Percentiles rank a stretch among this genome's conserved stretches.
These are phyloP conservation scores for Sinodicranocentrus sp. DNA, from an alignment of 2,888 invertebrate genomes.

Conservation along the genomic window DNA sequence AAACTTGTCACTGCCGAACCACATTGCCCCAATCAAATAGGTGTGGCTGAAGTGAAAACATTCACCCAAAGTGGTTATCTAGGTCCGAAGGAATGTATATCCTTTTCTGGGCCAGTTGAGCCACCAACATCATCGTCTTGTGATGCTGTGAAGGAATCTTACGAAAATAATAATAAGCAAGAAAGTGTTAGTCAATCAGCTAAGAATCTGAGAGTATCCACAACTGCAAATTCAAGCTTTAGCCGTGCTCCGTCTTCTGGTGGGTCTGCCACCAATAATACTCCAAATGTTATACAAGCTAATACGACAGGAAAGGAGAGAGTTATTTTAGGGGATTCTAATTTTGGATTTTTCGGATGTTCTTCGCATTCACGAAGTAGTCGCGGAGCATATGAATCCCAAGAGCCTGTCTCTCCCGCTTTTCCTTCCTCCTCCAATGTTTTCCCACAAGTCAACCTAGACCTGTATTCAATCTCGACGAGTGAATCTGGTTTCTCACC, in stretches of 20 bases:
- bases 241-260: no score
- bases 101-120: constrained; percentile 61
- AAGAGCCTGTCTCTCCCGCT: constrained; percentile 30
- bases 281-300: constrained; percentile 28
- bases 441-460: constrained; percentile 69
- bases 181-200: constrained; percentile 61
- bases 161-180: constrained; percentile 57
- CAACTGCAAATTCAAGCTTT: background rate
- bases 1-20: constrained; percentile 55
- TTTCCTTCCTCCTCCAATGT: constrained; percentile 20
- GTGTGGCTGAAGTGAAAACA: constrained; percentile 69
- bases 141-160: constrained; percentile 34
- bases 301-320: constrained; percentile 63
- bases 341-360: constrained; percentile 73
- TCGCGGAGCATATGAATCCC: constrained; percentile 48
- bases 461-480: constrained; percentile 68
- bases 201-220: constrained; percentile 28
- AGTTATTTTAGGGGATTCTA: constrained; percentile 73
- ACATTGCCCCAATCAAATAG: constrained; percentile 68
- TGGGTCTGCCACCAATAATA: background rate
- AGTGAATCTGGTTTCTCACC: constrained; percentile 45
- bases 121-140: constrained; percentile 42
- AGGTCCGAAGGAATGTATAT: constrained; percentile 55
- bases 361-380: constrained; percentile 42
- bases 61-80: constrained; percentile 60